phyloP scores from a whole-genome alignment of 2,113 vertebrate species.

The Dermatemys mawii region DNA sequence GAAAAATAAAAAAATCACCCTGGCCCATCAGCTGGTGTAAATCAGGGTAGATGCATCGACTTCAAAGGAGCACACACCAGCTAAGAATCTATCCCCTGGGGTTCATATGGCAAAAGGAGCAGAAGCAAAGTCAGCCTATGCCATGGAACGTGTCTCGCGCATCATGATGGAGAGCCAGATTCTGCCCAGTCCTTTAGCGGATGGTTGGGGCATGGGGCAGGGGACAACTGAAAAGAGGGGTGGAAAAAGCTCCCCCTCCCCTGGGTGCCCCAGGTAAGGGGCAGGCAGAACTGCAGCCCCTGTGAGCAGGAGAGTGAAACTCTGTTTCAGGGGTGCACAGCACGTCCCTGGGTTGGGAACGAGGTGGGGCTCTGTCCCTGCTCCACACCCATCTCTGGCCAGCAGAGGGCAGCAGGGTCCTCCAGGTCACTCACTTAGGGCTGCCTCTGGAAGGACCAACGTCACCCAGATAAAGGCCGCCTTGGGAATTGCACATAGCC shows the following conservation, averaged over 20 bases:
- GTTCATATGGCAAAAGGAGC: background rate
- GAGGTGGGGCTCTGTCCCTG: background rate
- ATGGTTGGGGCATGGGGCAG: background rate
- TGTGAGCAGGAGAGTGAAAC: too few relatives aligned
- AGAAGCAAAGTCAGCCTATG: background rate
- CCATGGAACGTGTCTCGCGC: background rate
- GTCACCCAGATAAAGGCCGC: background rate
- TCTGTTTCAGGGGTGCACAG: too few relatives aligned
- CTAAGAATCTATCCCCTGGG: too few relatives aligned
- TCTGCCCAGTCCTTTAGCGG: rapidly evolving
- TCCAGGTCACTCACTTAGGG: too few relatives aligned
- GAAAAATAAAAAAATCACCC: background rate
- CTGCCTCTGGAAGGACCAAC: background rate
- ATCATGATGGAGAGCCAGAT: background rate
- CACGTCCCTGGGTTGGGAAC: background rate
- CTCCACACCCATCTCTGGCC: background rate
- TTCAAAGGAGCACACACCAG: background rate
- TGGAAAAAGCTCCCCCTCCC: background rate
- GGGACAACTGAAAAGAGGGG: background rate
- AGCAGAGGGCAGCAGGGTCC: too few relatives aligned
- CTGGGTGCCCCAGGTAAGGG: too few relatives aligned
- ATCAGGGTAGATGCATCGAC: background rate
- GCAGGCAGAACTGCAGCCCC: background rate
- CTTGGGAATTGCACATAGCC: background rate
- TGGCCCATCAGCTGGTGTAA: background rate